Evolutionary conservation across 2,888 invertebrate genomes (phyloP).

Genomic region (Syritta pipiens): DNA sequence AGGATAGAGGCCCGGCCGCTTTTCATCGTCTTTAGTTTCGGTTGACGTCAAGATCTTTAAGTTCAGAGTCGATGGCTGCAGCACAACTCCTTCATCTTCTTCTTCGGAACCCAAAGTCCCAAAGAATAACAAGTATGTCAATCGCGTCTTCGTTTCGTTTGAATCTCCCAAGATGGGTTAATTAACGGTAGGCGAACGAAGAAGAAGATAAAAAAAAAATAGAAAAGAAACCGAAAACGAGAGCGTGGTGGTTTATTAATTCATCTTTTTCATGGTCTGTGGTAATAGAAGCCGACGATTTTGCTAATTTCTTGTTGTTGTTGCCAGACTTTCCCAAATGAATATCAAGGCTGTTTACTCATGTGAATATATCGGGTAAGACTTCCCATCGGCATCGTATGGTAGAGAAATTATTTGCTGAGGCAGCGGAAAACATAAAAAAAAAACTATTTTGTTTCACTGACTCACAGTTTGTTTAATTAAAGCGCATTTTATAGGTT

Average conservation of each 20-base stretch:
- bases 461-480: conserved; percentile 31
- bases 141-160: conserved; percentile 11
- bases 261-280: conserved; percentile 63
- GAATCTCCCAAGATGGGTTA: conserved; percentile 42
- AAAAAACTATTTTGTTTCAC: too few species aligned
- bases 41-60: conserved; percentile 12
- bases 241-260: conserved; percentile 66
- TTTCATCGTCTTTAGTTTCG: conserved; percentile 12
- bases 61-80: conserved; percentile 5
- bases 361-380: conserved; percentile 58
- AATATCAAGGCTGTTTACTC: conserved; percentile 67
- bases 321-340: conserved; percentile 67
- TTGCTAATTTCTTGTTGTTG: conserved; percentile 64
- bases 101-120: too few species aligned
- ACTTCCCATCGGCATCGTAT: conserved; percentile 53
- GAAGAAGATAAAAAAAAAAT: too few species aligned
- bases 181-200: conserved; percentile 46
- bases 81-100: conserved; percentile 3
- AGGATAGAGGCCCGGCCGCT: background rate
- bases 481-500: conserved; percentile 33
- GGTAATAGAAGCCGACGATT: conserved; percentile 54
- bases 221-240: conserved; percentile 51
- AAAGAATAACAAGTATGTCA: conserved; percentile 15
- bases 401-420: too few species aligned
- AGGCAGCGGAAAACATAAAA: too few species aligned